Conservation (phyloP, 2,888 invertebrate species). For the Hirtodrosophila confusa region DNA sequence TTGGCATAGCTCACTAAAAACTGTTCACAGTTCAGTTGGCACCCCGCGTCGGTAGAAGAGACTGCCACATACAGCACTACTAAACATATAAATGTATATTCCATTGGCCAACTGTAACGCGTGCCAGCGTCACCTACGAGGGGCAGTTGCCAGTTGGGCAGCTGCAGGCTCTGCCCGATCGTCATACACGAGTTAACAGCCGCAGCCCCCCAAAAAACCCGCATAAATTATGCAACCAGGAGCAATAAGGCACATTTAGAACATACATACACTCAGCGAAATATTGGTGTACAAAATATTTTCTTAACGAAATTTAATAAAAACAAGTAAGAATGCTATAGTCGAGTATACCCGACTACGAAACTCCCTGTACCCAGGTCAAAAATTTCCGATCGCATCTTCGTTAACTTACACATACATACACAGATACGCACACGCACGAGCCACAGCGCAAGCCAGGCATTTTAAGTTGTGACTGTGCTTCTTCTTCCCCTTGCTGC, state of each 20-base stretch:
- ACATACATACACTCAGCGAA: constrained; percentile 31
- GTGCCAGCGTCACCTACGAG: constrained; percentile 67
- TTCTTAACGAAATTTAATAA: too few species aligned
- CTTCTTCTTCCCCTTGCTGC: too few species aligned
- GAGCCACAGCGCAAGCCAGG: too few species aligned
- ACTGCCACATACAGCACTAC: constrained; percentile 3
- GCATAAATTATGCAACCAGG: constrained; percentile 54
- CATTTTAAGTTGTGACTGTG: too few species aligned
- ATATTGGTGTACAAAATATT: neutral
- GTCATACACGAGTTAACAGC: constrained; percentile 75
- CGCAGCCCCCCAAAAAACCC: constrained; percentile 30
- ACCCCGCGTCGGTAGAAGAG: constrained; percentile 33
- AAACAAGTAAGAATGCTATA: too few species aligned
- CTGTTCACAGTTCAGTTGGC: constrained; percentile 71
- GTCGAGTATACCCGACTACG: too few species aligned
- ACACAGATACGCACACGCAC: too few species aligned
- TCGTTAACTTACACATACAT: too few species aligned
- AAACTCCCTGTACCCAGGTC: too few species aligned
- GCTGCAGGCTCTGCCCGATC: constrained; percentile 69
- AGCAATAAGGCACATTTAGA: constrained; percentile 62
- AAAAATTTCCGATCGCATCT: too few species aligned
- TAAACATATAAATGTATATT: constrained; percentile 1
- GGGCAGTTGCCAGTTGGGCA: constrained; percentile 57
- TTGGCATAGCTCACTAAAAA: constrained; percentile 44
- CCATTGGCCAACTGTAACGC: constrained; percentile 50